Base-by-base conservation (phyloP, 2,888 invertebrate species). In the Pocota personata region DNA sequence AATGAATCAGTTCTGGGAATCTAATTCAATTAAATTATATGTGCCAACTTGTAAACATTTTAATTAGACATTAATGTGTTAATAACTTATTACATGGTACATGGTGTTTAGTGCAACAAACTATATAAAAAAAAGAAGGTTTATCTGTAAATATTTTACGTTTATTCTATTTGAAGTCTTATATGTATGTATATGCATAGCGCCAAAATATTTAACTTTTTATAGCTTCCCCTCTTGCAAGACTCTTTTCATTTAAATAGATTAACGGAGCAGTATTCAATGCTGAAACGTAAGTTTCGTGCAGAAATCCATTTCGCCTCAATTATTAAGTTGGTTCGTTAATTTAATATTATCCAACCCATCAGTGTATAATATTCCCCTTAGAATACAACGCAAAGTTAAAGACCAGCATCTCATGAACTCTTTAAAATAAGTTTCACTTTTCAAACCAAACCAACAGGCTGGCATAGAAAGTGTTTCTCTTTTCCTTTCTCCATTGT, bases 401-500 rank as follows among this genome's bases (percentile, higher is more conserved):
- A 37, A 37, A 14, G 14, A 14, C 19, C 2, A 32, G 0, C 24
- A 50, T 24, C 6, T 19, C 37, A 35, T 37, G n/a, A 50, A 12
- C 21, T 48, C 32, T 8, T 21, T 14, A 8, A 10, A n/a, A 8
- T 19, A 10, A 50, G 24, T 24, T 66, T 10, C 35, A 66, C 35
- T 24, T 50, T 50, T 35, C 24, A 0, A 24, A 24, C 0, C 8
- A 32, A 35, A 27, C 46, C 32, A n/a, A 37, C 19, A 7, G 21
- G 32, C 32, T 32, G 10, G 27, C n/a, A 21, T 27, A 37, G 67
- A 67, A 67, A 35, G 67, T 37, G 6, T 24, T 16, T 43, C 52
- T 19, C 8, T 30, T 16, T 24, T 50, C 16, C 58, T 60, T 58
- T 72, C 60, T 24, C 60, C n/a, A n/a, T 16, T 50, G 48, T 60